Evolutionary conservation across 2,888 invertebrate species (phyloP), one percentile per base, ranked within the genome.

Genomic region (Tenthredo amoena): DNA sequence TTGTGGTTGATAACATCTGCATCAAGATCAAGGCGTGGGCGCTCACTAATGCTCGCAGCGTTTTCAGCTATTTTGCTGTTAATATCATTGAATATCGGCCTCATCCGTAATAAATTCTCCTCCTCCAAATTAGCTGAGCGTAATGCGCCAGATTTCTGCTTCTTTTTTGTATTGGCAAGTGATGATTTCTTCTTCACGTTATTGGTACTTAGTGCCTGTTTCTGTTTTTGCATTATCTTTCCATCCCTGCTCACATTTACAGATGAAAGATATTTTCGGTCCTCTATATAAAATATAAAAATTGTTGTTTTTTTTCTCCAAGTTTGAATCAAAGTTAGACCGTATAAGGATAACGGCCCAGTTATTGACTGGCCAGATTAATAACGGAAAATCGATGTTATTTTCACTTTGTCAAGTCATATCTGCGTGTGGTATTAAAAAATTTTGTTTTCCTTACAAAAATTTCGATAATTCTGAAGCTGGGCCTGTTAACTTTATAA

Each of bases 51-150:
- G 26, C 26, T 26, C 26, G 26, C 26, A 26, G 26, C 26, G 26
- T 26, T 26, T 26, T 26, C 26, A 71, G 18, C 37, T 37, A 71
- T 71, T 37, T 71, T 68, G 31, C 34, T 68, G 68, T 68, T 37
- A 34, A n/a, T 71, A 37, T 71, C 71, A 71, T 37, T 71, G 37
- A 31, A 71, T 37, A 71, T 71, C 34, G 71, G 37, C 34, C n/a
- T 12, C n/a, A 71, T 31, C 18, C n/a, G 71, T 37, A 71, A 34
- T 37, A 71, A 71, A 37, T 37, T 37, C 37, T 71, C 34, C 31
- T 71, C 34, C 18, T 71, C 71, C 37, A 37, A 6, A 71, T 37
- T 34, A n/a, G 71, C 71, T 37, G 71, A 71, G 37, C 18, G 71
- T 37, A 18, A 37, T 37, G 37, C 71, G n/a, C 37, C 71, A 34